Percentiles rank a stretch among this genome's conserved stretches.
Conservation (phyloP, 2,113 vertebrate species). For the Chlorodrepanis virens region DNA sequence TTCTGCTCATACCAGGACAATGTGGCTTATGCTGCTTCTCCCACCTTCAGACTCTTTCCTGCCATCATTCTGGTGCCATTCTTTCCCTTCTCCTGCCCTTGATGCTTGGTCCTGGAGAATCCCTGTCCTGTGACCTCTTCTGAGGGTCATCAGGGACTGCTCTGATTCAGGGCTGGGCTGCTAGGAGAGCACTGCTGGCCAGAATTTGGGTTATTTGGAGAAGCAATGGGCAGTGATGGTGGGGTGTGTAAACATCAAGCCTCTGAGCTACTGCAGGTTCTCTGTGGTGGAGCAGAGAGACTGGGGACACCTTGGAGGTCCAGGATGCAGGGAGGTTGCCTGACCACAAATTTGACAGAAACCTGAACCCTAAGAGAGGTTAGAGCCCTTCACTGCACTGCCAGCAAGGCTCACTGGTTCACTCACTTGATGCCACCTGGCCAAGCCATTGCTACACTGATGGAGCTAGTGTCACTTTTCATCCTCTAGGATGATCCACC, state of each 20-base stretch:
- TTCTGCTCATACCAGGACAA: neutral
- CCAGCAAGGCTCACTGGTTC: neutral
- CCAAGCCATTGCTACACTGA: neutral
- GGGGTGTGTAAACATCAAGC: neutral
- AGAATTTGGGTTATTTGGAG: neutral
- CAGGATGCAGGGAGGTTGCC: neutral
- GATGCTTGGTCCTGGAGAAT: neutral
- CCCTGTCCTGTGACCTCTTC: neutral
- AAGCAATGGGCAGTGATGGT: neutral
- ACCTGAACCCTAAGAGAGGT: neutral
- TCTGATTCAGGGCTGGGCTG: neutral
- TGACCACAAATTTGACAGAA: neutral
- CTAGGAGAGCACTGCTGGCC: neutral
- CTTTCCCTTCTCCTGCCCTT: neutral
- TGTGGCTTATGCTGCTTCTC: neutral
- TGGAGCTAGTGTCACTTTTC: neutral
- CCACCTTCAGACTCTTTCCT: neutral
- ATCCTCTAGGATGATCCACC: neutral
- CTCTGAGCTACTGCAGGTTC: neutral
- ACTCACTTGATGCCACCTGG: neutral
- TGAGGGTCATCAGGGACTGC: neutral
- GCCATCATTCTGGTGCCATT: neutral
- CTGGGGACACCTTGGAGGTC: neutral
- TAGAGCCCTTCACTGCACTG: neutral
- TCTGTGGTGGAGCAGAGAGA: neutral